Base-by-base conservation (phyloP, 1,140 invertebrate genomes). In the Tetraneura akinire region DNA sequence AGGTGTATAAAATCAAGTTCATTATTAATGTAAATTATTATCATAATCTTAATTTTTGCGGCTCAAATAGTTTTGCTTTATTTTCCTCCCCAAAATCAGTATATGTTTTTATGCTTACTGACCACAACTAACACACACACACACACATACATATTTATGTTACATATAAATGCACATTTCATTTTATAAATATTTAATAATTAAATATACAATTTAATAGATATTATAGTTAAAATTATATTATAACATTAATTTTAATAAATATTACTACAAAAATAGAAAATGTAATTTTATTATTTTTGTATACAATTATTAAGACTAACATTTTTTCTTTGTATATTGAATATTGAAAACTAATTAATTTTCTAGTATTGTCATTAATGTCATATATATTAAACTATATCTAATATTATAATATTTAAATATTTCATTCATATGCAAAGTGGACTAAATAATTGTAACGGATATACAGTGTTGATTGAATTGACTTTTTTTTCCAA, bases 391-490 rank as follows among this genome's bases (percentile, higher is more conserved):
- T n/a, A n/a, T n/a, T n/a, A n/a, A n/a, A n/a, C n/a, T n/a, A n/a
- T n/a, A n/a, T n/a, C n/a, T n/a, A n/a, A n/a, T n/a, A n/a, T n/a
- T n/a, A n/a, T n/a, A n/a, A n/a, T 68, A 21, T 37, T 32, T 68
- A 45, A 68, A 37, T 68, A 68, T 51, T 71, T 51, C 23, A n/a
- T 71, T 51, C 2, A 18, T 29, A 26, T 14, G 14, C 26, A 29
- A 45, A 71, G 51, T 29, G 16, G 47, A 49, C 45, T 51, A 71
- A 57, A 74, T 74, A 74, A 62, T 62, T 78, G 53, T 45, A n/a
- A 78, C 53, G 74, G 74, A 62, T 57, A 60, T 45, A 78, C 74
- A 78, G 74, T 62, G 74, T 78, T 71, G n/a, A 37, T 47, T 70
- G 10, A 70, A 47, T 18, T 42, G 18, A 21, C 1, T 42, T 66